Evolutionary conservation across 2,797 vertebrate species (phyloP), one percentile per base, ranked within the genome.

Genomic region (Loris lydekkerianus): DNA sequence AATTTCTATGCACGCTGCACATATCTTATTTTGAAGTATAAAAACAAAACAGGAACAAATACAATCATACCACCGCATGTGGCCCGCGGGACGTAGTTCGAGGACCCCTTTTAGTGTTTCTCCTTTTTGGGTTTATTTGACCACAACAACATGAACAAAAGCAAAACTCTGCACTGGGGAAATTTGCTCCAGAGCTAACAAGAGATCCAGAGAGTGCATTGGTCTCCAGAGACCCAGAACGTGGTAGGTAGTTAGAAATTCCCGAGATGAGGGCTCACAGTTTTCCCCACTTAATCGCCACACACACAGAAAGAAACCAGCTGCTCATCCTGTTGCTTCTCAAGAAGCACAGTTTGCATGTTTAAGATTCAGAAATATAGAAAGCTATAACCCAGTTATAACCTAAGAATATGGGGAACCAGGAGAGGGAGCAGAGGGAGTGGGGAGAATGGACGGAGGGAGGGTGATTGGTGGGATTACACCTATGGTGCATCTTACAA

Each of bases 101-200:
- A 40, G 40, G 40, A 40, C 40, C 40, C 40, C 40, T 40, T 3
- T 14, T 53, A 83, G 72, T 43, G 72, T 97, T 98, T 97, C 89
- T 73, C 97, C 49, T 96, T 96, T 97, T 89, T 87, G 83, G 70
- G 95, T 95, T 96, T 95, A 91, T 95, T 97, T 97, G 97, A 93
- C 94, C 76, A 87, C 91, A 91, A 95, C 92, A 91, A 95, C 82
- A 93, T 61, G 91, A 93, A 92, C 85, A 88, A 97, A 89, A 75
- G 70, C 70, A 94, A 91, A 95, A 76, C 13, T 92, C 43, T 72
- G 34, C 65, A 65, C 25, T 93, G 56, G 63, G 83, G 89, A 91
- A 97, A 88, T 93, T 95, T 69, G 72, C 82, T 92, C 37, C 75
- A 27, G 93, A 88, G 70, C 95, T 95, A 89, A 77, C 56, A 91